A percentile compares a stretch with the other conserved stretches of the same genome.
Evolutionary conservation across 2,888 invertebrate species (phyloP).

Genomic region (Nipponacmea schrenckii): DNA sequence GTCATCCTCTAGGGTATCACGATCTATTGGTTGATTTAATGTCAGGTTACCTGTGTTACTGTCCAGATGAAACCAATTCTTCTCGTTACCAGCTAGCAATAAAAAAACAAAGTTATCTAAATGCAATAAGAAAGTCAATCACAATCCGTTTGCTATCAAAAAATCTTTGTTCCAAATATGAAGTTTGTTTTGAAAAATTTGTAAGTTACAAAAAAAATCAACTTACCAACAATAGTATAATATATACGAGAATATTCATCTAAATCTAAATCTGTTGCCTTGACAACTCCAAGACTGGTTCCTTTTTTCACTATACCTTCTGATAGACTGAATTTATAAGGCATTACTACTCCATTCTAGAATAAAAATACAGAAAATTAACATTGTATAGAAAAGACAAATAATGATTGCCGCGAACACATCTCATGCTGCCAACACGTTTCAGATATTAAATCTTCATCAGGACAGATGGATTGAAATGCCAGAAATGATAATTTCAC

Average conservation of each 20-base stretch:
- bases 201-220: neutral
- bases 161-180: no score
- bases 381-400: neutral
- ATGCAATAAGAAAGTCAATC: neutral
- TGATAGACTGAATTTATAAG: conserved; percentile 25
- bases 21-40: conserved; percentile 83
- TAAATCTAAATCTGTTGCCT: conserved; percentile 41
- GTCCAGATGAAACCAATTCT: conserved; percentile 82
- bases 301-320: conserved; percentile 28
- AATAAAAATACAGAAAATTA: conserved; percentile 4
- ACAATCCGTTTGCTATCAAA: neutral
- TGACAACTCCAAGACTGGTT: conserved; percentile 27
- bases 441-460: neutral
- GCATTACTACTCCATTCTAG: conserved; percentile 36
- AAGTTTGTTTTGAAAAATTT: no score
- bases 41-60: conserved; percentile 83
- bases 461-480: neutral
- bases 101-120: neutral
- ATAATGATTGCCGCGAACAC: neutral
- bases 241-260: conserved; percentile 32
- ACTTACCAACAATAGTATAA: conserved; percentile 53
- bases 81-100: conserved; percentile 75
- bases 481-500: no score
- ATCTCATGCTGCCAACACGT: no score
- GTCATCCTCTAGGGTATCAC: conserved; percentile 75